Conservation (phyloP, 1,140 invertebrate species). For the Aphidius gifuensis region DNA sequence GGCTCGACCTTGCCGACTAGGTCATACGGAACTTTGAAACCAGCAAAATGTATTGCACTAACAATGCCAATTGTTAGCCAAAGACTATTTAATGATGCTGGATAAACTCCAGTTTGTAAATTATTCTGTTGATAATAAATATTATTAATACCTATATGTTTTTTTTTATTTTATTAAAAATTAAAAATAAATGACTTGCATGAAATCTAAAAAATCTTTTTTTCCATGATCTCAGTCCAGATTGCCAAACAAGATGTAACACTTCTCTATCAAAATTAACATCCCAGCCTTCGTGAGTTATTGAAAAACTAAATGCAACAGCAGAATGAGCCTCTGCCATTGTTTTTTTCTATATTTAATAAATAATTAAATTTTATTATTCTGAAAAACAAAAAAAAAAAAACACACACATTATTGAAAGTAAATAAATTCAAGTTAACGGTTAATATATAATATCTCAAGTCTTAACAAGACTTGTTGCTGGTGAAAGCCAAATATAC, state of each 20-base stretch:
- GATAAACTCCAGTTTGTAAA: conserved; percentile 91
- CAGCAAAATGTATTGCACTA: conserved; percentile 74
- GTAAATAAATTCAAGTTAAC: too few species aligned
- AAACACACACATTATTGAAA: too few species aligned
- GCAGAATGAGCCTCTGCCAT: conserved; percentile 99
- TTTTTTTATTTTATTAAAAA: conserved; percentile 13
- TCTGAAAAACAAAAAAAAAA: too few species aligned
- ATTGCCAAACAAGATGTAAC: conserved; percentile 84
- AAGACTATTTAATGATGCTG: conserved; percentile 84
- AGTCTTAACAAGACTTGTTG: too few species aligned
- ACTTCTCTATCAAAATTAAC: conserved; percentile 96
- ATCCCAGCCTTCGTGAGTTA: conserved; percentile 96
- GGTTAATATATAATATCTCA: too few species aligned
- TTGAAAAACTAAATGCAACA: conserved; percentile 95
- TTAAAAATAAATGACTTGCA: conserved; percentile 57
- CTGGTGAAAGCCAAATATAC: too few species aligned
- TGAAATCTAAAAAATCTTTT: conserved; percentile 82
- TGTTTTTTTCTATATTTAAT: too few species aligned
- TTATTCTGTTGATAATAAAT: conserved; percentile 76
- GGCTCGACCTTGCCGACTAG: conserved; percentile 64
- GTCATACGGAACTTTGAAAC: conserved; percentile 74
- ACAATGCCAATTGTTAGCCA: conserved; percentile 78
- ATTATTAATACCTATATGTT: neutral
- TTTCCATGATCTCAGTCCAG: conserved; percentile 91
- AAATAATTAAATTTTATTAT: too few species aligned